Evolutionary conservation across 1,140 invertebrate genomes (phyloP), one percentile per base, ranked within the genome.

Genomic region (Anastatus disparis): DNA sequence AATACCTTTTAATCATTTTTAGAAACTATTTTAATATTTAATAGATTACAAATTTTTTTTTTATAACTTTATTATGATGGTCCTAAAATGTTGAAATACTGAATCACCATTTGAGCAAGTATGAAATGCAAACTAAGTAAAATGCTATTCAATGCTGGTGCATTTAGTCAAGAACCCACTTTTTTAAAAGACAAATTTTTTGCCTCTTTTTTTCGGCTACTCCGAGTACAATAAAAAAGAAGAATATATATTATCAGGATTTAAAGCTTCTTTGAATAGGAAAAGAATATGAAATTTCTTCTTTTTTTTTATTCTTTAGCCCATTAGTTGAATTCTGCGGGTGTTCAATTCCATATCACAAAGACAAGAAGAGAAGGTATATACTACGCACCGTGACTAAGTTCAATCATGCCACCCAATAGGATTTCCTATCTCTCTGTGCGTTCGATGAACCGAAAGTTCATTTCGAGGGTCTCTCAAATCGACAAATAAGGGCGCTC

Each of bases 241-340:
- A 24, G 22, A 38, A 62, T 70, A 62, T 55, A 55, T 70, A 62
- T 62, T 56, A 62, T 70, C 50, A 24, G 15, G 68, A 64, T 64
- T n/a, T 64, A 63, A 56, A 70, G 59, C 58, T 62, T 40, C 59
- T 70, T 70, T 55, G 42, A 58, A 38, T 20, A 55, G 17, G 59
- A 55, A 64, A 70, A 70, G 68, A 70, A 70, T 64, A 42, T 50
- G 68, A 70, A 70, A 70, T 70, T 63, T 70, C 61, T 63, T 42
- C 50, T n/a, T n/a, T n/a, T n/a, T n/a, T n/a, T n/a, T n/a, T n/a
- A n/a, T n/a, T n/a, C n/a, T 64, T 64, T 53, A 64, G 68, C 50
- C 68, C 68, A 70, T 70, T 70, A 70, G 68, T 59, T 42, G 61
- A 52, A 70, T 70, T 70, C 68, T 70, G 68, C 68, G 68, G 68